Evolutionary conservation across 2,888 invertebrate species (phyloP), one percentile per base, ranked within the genome.

Genomic region (Spodoptera exigua): DNA sequence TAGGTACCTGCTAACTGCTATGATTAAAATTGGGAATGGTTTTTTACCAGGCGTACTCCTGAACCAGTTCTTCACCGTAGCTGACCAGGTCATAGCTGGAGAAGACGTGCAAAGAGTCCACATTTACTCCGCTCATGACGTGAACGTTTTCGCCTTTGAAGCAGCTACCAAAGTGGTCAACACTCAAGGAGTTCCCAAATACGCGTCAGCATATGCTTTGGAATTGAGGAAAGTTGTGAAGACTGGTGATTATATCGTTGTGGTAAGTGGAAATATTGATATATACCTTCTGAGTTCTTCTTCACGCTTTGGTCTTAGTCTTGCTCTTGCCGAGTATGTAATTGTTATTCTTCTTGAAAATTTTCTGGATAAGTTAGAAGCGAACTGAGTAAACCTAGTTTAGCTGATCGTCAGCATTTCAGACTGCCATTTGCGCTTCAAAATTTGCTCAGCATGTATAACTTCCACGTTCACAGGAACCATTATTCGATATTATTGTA

Each of bases 1-100:
- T n/a, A n/a, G n/a, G n/a, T n/a, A n/a, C n/a, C 18, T 34, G 12
- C 12, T 34, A 3, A 34, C 34, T 10, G 4, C 9, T 34, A 2
- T 34, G 34, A 34, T 34, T 10, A 10, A 10, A 9, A 11, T 34
- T 11, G n/a, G 2, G 2, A 3, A 18, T 18, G 18, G 2, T 18
- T 36, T 36, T n/a, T 1, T 9, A 2, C 5, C 27, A 54, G 53
- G 53, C 11, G 47, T 54, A 3, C 53, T 54, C 2, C 13, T 54
- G 9, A 36, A 46, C 5, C 36, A 54, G 16, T 54, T 54, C 36
- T 47, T 54, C 27, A 48, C 47, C 10, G 17, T 13, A 18, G 47
- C 47, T 1, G 47, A 54, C 5, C 21, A 37, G 27, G 21, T 54
- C 3, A 54, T 54, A 9, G 21, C 47, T 2, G 53, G 53, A 1